These are phyloP conservation scores for Dendrophyllia cribrosa DNA, from an alignment of 64 coral and sea anemone genomes.

Conservation along the genomic window DNA sequence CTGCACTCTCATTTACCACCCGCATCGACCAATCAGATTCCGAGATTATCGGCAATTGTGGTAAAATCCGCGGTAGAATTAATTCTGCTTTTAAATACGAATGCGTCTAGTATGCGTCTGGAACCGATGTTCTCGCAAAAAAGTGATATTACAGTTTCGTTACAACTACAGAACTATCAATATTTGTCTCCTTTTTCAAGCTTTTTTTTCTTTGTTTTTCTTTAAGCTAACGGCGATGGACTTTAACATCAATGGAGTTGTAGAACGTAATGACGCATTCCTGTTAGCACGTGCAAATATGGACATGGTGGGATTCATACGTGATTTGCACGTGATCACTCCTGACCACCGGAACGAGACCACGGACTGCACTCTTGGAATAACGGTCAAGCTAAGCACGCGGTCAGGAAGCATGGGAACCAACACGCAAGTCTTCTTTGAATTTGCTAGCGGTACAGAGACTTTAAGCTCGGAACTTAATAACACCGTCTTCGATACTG, in stretches of 20 bases:
- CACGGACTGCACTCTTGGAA: conserved; percentile 35
- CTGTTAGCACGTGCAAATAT: conserved; percentile 58
- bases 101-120: no score
- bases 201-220: not conserved
- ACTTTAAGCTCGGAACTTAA: conserved; percentile 17
- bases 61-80: no score
- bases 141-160: no score
- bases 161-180: no score
- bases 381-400: conserved; percentile 23
- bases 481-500: conserved; percentile 18
- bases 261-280: conserved; percentile 69
- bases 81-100: no score
- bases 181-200: no score
- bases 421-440: conserved; percentile 59
- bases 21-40: no score
- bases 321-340: conserved; percentile 12
- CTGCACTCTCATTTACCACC: no score
- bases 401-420: not conserved
- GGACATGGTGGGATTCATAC: conserved; percentile 52
- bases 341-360: conserved; percentile 60
- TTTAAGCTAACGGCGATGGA: conserved; percentile 62
- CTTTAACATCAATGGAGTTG: conserved; percentile 60
- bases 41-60: no score
- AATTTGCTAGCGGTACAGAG: conserved; percentile 40
- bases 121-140: no score